A percentile compares a stretch with the other conserved stretches of the same genome.
These are phyloP conservation scores for Drosophila triauraria DNA, from an alignment of 1,140 invertebrate species.

Conservation along the genomic window DNA sequence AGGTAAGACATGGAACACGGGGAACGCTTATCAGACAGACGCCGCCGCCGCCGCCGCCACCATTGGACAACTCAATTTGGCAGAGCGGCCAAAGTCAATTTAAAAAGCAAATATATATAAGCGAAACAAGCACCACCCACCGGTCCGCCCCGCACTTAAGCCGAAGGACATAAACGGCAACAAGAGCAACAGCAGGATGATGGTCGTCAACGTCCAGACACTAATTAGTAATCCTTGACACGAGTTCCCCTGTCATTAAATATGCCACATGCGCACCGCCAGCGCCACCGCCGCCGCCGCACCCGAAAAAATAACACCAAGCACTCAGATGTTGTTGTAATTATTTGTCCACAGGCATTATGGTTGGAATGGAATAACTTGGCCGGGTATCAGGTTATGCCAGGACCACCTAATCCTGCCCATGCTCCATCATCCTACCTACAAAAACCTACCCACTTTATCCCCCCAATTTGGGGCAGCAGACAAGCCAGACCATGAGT, in stretches of 20 bases:
- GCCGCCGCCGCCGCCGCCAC: neutral
- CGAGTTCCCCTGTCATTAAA: slow-evolving; percentile 78
- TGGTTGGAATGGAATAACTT: slow-evolving; percentile 36
- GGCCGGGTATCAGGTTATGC: slow-evolving; percentile 70
- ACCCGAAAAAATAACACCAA: slow-evolving; percentile 4
- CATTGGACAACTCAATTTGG: slow-evolving; percentile 73
- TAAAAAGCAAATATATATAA: slow-evolving; percentile 78
- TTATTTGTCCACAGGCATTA: slow-evolving; percentile 83
- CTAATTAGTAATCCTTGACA: slow-evolving; percentile 84
- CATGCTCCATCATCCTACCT: neutral
- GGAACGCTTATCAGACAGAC: slow-evolving; percentile 63
- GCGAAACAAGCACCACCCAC: neutral
- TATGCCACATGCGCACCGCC: slow-evolving; percentile 67
- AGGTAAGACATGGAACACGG: slow-evolving; percentile 61
- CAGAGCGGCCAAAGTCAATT: slow-evolving; percentile 71
- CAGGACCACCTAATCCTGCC: slow-evolving; percentile 36
- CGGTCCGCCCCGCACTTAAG: slow-evolving; percentile 56
- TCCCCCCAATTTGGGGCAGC: slow-evolving; percentile 10
- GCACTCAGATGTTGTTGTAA: slow-evolving; percentile 57
- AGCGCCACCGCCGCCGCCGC: neutral
- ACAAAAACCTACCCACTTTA: slow-evolving; percentile 1
- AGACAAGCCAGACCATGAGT: slow-evolving; percentile 32
- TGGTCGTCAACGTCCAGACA: slow-evolving; percentile 79
- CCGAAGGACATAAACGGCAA: slow-evolving; percentile 56
- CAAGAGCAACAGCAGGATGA: slow-evolving; percentile 35